A percentile compares a stretch with the other conserved stretches of the same genome.
Conservation (phyloP, 2,888 invertebrate species). For the Rhyacophila evoluta region DNA sequence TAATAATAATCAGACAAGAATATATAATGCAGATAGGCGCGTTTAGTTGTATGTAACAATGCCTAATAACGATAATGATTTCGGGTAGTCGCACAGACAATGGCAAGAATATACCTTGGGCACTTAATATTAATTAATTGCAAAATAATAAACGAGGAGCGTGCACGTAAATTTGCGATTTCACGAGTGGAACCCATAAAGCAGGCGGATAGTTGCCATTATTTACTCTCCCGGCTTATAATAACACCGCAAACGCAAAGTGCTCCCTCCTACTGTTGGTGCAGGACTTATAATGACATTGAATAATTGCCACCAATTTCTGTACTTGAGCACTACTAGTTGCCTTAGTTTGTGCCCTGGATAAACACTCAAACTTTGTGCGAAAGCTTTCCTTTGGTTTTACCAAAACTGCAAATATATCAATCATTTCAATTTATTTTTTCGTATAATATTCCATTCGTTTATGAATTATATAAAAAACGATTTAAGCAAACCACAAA, state of each 20-base stretch:
- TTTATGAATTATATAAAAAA: no score
- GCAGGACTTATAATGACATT: slow-evolving; percentile 22
- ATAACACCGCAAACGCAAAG: slow-evolving; percentile 33
- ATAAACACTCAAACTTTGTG: neutral
- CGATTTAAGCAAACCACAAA: no score
- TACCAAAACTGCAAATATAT: neutral
- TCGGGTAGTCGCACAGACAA: neutral
- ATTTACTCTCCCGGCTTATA: slow-evolving; percentile 47
- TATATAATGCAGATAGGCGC: no score
- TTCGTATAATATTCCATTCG: no score
- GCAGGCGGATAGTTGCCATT: slow-evolving; percentile 33
- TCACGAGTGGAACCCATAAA: slow-evolving; percentile 14
- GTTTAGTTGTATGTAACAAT: no score
- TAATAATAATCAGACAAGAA: no score
- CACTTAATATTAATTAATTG: slow-evolving; percentile 13
- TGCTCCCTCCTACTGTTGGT: neutral
- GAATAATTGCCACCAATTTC: slow-evolving; percentile 19
- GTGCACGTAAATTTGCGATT: slow-evolving; percentile 24
- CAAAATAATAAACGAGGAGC: neutral
- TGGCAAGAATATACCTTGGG: neutral
- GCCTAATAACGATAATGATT: neutral
- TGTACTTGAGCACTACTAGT: slow-evolving; percentile 1
- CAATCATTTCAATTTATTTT: no score
- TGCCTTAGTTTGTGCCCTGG: neutral
- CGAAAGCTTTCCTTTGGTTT: neutral